These are phyloP conservation scores for Aspidiotus destructor DNA, from an alignment of 2,888 invertebrate genomes.

Conservation along the genomic window DNA sequence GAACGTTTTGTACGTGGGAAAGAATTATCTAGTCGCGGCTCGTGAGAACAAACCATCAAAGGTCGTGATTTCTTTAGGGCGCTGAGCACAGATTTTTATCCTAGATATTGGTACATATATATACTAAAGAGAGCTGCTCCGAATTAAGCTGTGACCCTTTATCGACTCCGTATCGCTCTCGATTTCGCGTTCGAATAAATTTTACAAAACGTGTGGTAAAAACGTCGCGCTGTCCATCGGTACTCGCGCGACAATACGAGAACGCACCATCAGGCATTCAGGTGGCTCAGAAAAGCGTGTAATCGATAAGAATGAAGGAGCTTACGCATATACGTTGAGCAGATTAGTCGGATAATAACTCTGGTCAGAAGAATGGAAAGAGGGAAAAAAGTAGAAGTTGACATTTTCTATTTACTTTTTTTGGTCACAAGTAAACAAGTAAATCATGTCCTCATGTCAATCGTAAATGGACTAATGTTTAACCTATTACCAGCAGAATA, in stretches of 20 bases:
- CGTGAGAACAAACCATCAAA: slow-evolving; percentile 31
- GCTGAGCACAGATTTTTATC: slow-evolving; percentile 17
- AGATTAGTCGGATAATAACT: too few relatives aligned
- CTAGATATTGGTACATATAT: slow-evolving; percentile 5
- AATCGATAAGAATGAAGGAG: neutral
- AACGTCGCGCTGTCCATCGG: too few relatives aligned
- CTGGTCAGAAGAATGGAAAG: too few relatives aligned
- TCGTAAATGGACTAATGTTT: too few relatives aligned
- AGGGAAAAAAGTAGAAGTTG: too few relatives aligned
- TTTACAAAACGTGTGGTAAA: too few relatives aligned
- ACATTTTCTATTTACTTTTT: too few relatives aligned
- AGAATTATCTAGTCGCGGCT: slow-evolving; percentile 26
- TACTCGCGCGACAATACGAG: neutral
- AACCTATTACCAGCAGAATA: too few relatives aligned
- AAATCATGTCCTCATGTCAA: too few relatives aligned
- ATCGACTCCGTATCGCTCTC: slow-evolving; percentile 11
- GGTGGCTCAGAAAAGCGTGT: neutral
- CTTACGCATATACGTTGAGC: neutral
- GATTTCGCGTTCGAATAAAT: slow-evolving; percentile 4
- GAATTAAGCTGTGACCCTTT: slow-evolving; percentile 17
- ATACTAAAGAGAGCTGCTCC: neutral
- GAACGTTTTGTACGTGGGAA: slow-evolving; percentile 26
- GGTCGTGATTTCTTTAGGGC: slow-evolving; percentile 33
- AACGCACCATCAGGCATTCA: neutral
- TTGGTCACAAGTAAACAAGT: too few relatives aligned